Base-by-base conservation (phyloP, 2,888 invertebrate genomes). In the Chrysomela aeneicollis region DNA sequence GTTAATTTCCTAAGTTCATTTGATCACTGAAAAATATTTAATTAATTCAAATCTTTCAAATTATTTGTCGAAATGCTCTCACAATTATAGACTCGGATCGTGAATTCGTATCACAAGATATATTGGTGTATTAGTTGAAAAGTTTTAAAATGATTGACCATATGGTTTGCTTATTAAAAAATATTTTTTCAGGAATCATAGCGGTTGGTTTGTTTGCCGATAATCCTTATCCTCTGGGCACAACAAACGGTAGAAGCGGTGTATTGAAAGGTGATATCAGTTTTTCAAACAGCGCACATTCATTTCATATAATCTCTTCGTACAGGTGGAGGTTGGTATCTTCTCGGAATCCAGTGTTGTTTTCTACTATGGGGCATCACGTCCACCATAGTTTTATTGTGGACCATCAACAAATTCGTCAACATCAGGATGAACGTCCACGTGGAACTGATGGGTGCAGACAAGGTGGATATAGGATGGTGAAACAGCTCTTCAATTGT, bases 161-260 rank as follows among this genome's bases (percentile, higher is more conserved):
- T n/a, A n/a, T n/a, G n/a, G n/a, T n/a, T n/a, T n/a, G n/a, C n/a
- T n/a, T 6, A 21, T 30, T 50, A 15, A 18, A 12, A 50, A n/a
- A 18, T 55, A 58, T 32, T 58, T 74, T 86, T 75, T 81, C 86
- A 94, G 94, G 96, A 9, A 90, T 95, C 18, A 64, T 95, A 15
- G 93, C 95, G 0, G 94, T 96, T 0, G 96, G 97, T 0, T 84
- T 97, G 0, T 96, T 97, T 78, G 95, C 95, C 9, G 91, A 94
- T 62, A 88, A 93, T 79, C 95, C 96, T 0, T 83, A 88, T 61
- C 92, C 95, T 0, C 85, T 95, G 79, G 87, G 88, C 49, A 92
- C 95, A 0, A 96, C 95, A 0, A 88, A 86, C 60, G 92, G 92
- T 10, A 86, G 92, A 73, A 88, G 86, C 19, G 93, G 93, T 12